Evolutionary conservation across 2,888 invertebrate genomes (phyloP), one percentile per base, ranked within the genome.

Genomic region (Nomada lathburiana): DNA sequence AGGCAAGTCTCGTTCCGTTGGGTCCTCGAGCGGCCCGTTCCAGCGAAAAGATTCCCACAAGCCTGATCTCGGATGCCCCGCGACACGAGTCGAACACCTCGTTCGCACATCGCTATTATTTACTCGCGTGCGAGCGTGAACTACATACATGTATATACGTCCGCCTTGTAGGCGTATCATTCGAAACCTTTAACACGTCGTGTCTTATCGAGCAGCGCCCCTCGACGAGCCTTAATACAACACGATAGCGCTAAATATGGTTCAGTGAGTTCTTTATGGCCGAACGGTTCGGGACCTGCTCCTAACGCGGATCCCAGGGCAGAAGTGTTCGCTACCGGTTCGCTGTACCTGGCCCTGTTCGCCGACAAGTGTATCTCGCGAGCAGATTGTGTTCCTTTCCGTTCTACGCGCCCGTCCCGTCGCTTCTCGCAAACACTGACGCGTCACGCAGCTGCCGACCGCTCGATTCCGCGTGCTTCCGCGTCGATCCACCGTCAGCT

Each of bases 171-270:
- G 82, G 80, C 85, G 68, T 86, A 85, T 85, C 85, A 75, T 65
- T 85, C 82, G 85, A 85, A 82, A 85, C 85, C 83, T 85, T 85
- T 86, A 85, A 83, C 85, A 85, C 85, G 85, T 86, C 85, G 83
- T 68, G 76, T 83, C 85, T 83, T 86, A 86, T 86, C 80, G 74
- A 60, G 57, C 70, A 23, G 50, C 52, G 76, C 53, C 74, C 52
- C 72, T 60, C 73, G 69, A 76, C 70, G 77, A 36, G 69, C 59
- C 73, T 70, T 86, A 86, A 86, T 86, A 80, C 85, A 78, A 86
- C 85, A 83, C 77, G 85, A 86, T 86, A 69, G 77, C 83, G 83
- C 75, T 80, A 83, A 85, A 83, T 83, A 86, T 80, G 85, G 85
- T 86, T 85, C 85, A 85, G 85, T 83, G 85, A 73, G 65, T 76